Percentiles rank a stretch among this genome's conserved stretches.
Evolutionary conservation across 1,140 invertebrate genomes (phyloP).

Genomic region (Drosophila athabasca): DNA sequence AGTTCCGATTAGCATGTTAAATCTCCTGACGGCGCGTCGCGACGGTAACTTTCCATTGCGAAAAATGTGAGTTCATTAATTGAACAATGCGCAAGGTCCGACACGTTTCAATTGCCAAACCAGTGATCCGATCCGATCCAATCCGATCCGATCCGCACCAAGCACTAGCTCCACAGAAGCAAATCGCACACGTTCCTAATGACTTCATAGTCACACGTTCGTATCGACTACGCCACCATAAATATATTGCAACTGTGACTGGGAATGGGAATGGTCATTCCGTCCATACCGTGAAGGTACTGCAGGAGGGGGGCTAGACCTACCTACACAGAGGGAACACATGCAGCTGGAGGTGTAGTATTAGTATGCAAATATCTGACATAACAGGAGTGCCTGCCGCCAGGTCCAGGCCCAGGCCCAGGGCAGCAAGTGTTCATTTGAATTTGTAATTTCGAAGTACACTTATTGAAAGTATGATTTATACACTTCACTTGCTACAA

Average conservation of each 20-base stretch:
- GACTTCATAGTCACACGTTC: conserved; percentile 60
- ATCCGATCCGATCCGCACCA: background rate
- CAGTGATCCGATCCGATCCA: conserved; percentile 5
- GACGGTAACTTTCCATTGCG: conserved; percentile 62
- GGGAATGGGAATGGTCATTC: conserved; percentile 6
- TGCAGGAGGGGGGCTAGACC: background rate
- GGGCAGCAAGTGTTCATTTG: conserved; percentile 25
- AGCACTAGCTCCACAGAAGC: conserved; percentile 8
- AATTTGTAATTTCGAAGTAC: conserved; percentile 47
- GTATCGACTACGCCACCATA: conserved; percentile 14
- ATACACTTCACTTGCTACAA: too few relatives aligned
- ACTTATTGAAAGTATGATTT: conserved; percentile 26
- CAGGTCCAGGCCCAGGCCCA: background rate
- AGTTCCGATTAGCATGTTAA: conserved; percentile 71
- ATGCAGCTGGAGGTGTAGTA: background rate
- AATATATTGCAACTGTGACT: conserved; percentile 31
- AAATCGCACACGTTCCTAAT: conserved; percentile 57
- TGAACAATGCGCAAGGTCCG: conserved; percentile 60
- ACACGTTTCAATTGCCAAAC: conserved; percentile 50
- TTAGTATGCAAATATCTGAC: conserved; percentile 29
- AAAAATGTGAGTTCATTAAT: conserved; percentile 71
- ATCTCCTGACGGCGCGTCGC: conserved; percentile 33
- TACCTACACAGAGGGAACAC: background rate
- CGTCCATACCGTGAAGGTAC: background rate
- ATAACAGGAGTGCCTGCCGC: conserved; percentile 18